Evolutionary conservation across 2,888 invertebrate genomes (phyloP), one percentile per base, ranked within the genome.

Genomic region (Chymomyza fuscimana): DNA sequence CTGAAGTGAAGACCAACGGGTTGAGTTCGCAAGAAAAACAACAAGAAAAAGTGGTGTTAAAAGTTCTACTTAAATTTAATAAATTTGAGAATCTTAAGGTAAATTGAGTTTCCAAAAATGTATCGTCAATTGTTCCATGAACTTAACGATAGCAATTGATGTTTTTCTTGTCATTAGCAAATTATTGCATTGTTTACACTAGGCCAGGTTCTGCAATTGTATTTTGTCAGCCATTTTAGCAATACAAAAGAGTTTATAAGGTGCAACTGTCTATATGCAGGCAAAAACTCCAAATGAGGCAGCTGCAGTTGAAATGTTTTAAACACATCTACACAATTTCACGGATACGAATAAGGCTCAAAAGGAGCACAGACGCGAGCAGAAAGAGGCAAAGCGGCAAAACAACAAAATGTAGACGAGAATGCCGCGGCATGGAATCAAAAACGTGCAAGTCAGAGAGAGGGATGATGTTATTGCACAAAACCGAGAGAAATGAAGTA

Each of bases 241-340:
- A 46, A 46, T 1, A 46, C 4, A 12, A 46, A 12, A 46, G 12
- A 12, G 12, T 46, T 10, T 46, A 12, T 10, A 46, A 46, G 40
- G 16, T 54, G 54, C 19, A 1, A 19, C 15, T 54, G 16, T 54
- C 19, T 68, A 60, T 62, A 51, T 46, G 67, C 56, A 63, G 60
- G 71, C 73, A 75, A 66, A 74, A 74, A 67, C 64, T 78, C 80
- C 22, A 78, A 82, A 86, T 85, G 86, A 81, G 79, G 89, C 90
- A 91, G 90, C 90, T 91, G 91, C 89, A 89, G 84, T 86, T 87
- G 74, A 88, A 86, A 88, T 86, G 87, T 81, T 72, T 76, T 76
- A 76, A 61, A 72, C 54, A 68, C 60, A 59, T 32, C 58, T 22
- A 61, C 25, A 61, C 52, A 51, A 64, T 65, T 29, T 4, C 4